Conservation (phyloP, 1,140 invertebrate species). For the Micrasema minimum region DNA sequence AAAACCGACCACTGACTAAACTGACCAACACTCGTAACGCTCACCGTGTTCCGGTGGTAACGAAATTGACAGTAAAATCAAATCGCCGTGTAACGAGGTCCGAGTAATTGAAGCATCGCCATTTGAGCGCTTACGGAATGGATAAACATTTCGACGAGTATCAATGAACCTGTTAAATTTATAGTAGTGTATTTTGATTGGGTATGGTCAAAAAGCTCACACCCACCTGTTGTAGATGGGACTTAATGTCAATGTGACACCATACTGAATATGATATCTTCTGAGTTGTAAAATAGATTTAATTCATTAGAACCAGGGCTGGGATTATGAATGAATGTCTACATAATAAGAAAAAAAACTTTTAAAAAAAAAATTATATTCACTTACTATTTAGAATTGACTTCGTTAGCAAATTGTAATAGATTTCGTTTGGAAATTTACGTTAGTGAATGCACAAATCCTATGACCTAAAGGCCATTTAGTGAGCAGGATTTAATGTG, state of each 20-base stretch:
- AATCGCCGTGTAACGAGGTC: constrained; percentile 20
- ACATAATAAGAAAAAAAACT: too few species aligned
- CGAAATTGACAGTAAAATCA: constrained; percentile 18
- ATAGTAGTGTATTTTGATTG: constrained; percentile 12
- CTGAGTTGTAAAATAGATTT: too few species aligned
- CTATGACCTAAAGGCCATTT: too few species aligned
- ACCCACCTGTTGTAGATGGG: constrained; percentile 25
- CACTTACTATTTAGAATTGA: too few species aligned
- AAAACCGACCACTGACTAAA: too few species aligned
- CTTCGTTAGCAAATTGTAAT: too few species aligned
- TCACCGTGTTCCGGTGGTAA: constrained; percentile 18
- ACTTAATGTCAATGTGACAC: constrained; percentile 10
- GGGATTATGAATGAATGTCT: too few species aligned
- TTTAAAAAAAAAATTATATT: too few species aligned
- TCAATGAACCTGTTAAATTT: neutral
- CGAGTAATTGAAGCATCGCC: constrained; percentile 6
- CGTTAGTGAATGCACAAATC: too few species aligned
- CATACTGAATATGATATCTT: neutral
- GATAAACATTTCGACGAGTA: constrained; percentile 4
- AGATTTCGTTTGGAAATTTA: too few species aligned
- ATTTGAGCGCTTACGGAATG: neutral
- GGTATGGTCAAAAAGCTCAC: neutral
- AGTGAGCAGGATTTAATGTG: too few species aligned
- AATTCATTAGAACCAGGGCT: too few species aligned
- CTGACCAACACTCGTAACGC: constrained; percentile 32